Percentiles rank a stretch among this genome's conserved stretches.
Conservation (phyloP, 2,797 vertebrate genomes). For the Gallinago nigripennis region DNA sequence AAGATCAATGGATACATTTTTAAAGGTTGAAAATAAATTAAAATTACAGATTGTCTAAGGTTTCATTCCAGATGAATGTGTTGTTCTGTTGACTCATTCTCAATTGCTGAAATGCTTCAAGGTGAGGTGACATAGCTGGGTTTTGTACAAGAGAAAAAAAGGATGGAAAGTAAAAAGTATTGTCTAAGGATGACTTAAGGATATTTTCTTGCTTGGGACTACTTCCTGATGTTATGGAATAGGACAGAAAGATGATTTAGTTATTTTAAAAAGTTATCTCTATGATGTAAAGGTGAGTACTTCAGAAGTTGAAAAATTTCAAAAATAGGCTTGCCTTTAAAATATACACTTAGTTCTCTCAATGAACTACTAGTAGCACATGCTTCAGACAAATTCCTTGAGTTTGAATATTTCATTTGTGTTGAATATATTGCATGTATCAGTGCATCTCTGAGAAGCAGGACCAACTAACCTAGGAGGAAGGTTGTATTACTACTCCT, state of each 20-base stretch:
- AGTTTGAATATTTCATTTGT: neutral
- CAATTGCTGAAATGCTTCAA: neutral
- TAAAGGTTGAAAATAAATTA: slow-evolving; percentile 1
- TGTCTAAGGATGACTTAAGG: neutral
- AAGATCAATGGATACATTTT: neutral
- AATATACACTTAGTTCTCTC: neutral
- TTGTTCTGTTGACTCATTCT: neutral
- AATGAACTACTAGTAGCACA: neutral
- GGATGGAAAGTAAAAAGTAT: neutral
- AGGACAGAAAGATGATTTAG: neutral
- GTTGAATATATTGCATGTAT: neutral
- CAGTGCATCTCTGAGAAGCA: neutral
- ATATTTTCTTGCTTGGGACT: neutral
- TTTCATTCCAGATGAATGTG: neutral
- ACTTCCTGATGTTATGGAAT: neutral
- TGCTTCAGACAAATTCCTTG: neutral
- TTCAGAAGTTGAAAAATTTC: neutral
- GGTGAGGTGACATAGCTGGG: neutral
- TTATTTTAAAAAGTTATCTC: neutral
- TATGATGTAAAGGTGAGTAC: neutral
- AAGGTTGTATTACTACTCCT: neutral
- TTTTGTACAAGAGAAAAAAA: neutral
- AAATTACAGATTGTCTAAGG: neutral
- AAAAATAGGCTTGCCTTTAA: neutral
- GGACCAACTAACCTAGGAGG: neutral